These are phyloP conservation scores for Pseudomyrmex concolor DNA, from an alignment of 1,140 invertebrate species.

Conservation along the genomic window DNA sequence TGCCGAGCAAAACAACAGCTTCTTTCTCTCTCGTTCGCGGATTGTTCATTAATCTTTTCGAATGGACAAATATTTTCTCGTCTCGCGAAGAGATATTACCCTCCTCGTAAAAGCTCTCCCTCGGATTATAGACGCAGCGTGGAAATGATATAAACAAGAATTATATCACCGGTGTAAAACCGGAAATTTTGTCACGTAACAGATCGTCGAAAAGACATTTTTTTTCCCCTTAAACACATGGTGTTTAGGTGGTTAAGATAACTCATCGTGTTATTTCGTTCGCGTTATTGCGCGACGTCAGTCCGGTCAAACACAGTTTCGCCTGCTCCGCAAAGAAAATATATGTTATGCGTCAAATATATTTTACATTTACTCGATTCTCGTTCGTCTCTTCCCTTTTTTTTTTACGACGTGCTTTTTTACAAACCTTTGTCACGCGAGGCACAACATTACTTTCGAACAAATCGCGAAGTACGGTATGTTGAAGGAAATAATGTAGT, in stretches of 20 bases:
- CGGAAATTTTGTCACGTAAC: not conserved
- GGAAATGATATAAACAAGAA: too few species aligned
- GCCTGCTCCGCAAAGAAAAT: not conserved
- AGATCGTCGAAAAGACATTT: not conserved
- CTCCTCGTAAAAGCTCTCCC: too few species aligned
- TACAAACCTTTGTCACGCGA: not conserved
- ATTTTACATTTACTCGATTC: conserved; percentile 25
- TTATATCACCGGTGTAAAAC: not conserved
- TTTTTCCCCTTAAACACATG: not conserved
- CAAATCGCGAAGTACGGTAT: too few species aligned
- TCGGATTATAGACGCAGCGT: too few species aligned
- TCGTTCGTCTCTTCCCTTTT: not conserved
- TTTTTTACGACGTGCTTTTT: conserved; percentile 16
- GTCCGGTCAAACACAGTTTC: not conserved
- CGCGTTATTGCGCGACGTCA: conserved; percentile 8
- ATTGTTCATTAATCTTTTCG: too few species aligned
- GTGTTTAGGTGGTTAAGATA: not conserved
- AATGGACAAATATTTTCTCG: too few species aligned
- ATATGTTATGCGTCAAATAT: not conserved
- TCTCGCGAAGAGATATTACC: too few species aligned
- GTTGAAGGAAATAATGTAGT: too few species aligned
- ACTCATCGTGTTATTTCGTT: conserved; percentile 36
- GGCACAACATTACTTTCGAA: too few species aligned
- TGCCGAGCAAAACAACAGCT: too few species aligned
- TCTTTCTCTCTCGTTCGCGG: too few species aligned